Evolutionary conservation across 2,888 invertebrate species (phyloP).

Genomic region (Graphium colonna): DNA sequence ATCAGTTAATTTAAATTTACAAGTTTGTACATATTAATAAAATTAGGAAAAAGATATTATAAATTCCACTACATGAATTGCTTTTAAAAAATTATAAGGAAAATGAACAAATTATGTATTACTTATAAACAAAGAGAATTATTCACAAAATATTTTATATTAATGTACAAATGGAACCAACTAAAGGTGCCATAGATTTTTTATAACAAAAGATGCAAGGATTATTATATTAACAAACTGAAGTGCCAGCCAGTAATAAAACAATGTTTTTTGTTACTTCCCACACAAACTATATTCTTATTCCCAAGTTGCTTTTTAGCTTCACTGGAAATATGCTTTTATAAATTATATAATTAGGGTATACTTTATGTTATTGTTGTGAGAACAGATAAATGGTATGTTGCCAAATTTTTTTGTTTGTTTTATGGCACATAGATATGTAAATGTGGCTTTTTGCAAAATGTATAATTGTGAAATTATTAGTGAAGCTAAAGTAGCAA

Average conservation of each 20-base stretch:
- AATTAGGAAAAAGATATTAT: not conserved
- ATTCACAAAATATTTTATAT: slow-evolving; percentile 20
- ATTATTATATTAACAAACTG: slow-evolving; percentile 7
- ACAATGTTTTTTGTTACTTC: not conserved
- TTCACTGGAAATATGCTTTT: slow-evolving; percentile 6
- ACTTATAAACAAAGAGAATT: slow-evolving; percentile 9
- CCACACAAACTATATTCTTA: not conserved
- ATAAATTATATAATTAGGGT: not conserved
- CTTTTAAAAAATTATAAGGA: slow-evolving; percentile 1
- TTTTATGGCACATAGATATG: slow-evolving; percentile 18
- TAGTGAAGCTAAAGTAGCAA: slow-evolving; percentile 47
- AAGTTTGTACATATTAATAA: slow-evolving; percentile 21
- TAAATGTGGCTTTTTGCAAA: not conserved
- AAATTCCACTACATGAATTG: not conserved
- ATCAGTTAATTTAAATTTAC: slow-evolving; percentile 18
- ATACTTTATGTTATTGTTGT: not conserved
- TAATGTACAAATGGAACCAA: slow-evolving; percentile 13
- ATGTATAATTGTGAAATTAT: slow-evolving; percentile 21
- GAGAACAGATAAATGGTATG: not conserved
- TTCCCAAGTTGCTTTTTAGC: slow-evolving; percentile 8
- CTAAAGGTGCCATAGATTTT: not conserved
- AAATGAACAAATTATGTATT: slow-evolving; percentile 6
- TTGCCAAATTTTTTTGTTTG: not conserved
- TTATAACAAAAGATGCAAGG: slow-evolving; percentile 5
- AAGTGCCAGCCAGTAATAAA: not conserved